A percentile compares a stretch with the other conserved stretches of the same genome.
These are phyloP conservation scores for Copidosoma aretas DNA, from an alignment of 2,888 invertebrate genomes.

Conservation along the genomic window DNA sequence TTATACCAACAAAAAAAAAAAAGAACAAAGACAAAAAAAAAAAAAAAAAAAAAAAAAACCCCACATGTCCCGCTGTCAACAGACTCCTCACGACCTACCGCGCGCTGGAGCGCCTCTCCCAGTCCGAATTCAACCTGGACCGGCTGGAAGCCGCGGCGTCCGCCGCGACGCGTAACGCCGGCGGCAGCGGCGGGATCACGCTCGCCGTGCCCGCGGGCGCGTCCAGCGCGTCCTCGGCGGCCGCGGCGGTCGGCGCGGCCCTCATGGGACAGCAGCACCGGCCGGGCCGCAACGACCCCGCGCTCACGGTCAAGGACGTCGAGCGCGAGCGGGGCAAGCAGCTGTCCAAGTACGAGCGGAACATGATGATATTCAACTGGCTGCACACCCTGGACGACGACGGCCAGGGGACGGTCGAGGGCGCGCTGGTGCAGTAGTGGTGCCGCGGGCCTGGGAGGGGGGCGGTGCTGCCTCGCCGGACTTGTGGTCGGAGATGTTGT, in stretches of 20 bases:
- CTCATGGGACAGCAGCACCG: slow-evolving; percentile 12
- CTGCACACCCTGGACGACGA: slow-evolving; percentile 87
- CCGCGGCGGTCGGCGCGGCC: not conserved
- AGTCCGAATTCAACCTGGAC: slow-evolving; percentile 85
- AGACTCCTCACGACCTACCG: slow-evolving; percentile 80
- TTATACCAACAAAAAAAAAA: too few relatives aligned
- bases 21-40: too few relatives aligned
- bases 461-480: not conserved
- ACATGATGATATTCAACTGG: slow-evolving; percentile 97
- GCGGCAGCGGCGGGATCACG: slow-evolving; percentile 43
- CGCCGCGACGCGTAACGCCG: slow-evolving; percentile 61
- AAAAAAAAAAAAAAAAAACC: too few relatives aligned
- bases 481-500: too few relatives aligned
- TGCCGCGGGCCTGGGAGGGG: not conserved
- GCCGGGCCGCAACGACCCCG: slow-evolving; percentile 47
- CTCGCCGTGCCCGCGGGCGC: slow-evolving; percentile 62
- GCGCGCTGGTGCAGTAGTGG: slow-evolving; percentile 42
- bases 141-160: slow-evolving; percentile 71
- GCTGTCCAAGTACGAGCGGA: slow-evolving; percentile 87
- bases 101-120: slow-evolving; percentile 80
- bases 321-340: slow-evolving; percentile 84
- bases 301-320: slow-evolving; percentile 79
- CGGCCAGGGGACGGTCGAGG: slow-evolving; percentile 60
- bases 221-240: slow-evolving; percentile 35
- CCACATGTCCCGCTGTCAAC: too few relatives aligned